These are phyloP conservation scores for Ceramica pisi DNA, from an alignment of 2,888 invertebrate genomes.

Conservation along the genomic window DNA sequence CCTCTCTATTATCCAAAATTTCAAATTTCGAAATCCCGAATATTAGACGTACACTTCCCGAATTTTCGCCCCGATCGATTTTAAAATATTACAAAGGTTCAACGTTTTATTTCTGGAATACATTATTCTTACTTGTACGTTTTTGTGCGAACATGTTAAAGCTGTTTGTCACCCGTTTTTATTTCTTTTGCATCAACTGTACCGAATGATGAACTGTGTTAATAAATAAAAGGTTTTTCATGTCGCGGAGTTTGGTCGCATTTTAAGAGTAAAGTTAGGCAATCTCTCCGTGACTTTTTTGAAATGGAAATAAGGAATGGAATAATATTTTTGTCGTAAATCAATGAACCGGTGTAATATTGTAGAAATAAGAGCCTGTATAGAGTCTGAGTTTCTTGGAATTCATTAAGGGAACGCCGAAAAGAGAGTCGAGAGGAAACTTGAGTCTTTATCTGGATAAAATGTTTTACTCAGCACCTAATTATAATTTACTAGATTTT, in stretches of 20 bases:
- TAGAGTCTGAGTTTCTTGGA: constrained; percentile 11
- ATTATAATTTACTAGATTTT: neutral
- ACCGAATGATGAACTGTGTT: constrained; percentile 74
- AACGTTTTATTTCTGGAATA: constrained; percentile 33
- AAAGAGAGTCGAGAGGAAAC: constrained; percentile 5
- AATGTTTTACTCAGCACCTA: neutral
- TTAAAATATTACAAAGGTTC: constrained; percentile 19
- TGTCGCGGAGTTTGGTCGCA: constrained; percentile 74
- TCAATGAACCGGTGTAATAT: constrained; percentile 59
- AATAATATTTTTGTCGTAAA: constrained; percentile 63
- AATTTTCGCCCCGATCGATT: constrained; percentile 28
- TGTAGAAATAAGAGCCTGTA: constrained; percentile 40
- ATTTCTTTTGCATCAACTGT: constrained; percentile 74
- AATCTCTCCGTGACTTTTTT: constrained; percentile 62
- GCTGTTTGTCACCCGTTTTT: constrained; percentile 64
- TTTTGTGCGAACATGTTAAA: constrained; percentile 54
- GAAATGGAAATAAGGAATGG: constrained; percentile 56
- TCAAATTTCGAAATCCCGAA: constrained; percentile 43
- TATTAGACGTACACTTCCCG: constrained; percentile 37
- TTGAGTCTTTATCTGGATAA: neutral
- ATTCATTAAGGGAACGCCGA: constrained; percentile 12
- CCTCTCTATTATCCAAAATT: constrained; percentile 60
- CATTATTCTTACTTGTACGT: constrained; percentile 45
- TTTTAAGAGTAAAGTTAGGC: constrained; percentile 68
- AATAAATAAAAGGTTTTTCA: constrained; percentile 82